Evolutionary conservation across 1,140 invertebrate genomes (phyloP).

Genomic region (Acromyrmex heyeri): DNA sequence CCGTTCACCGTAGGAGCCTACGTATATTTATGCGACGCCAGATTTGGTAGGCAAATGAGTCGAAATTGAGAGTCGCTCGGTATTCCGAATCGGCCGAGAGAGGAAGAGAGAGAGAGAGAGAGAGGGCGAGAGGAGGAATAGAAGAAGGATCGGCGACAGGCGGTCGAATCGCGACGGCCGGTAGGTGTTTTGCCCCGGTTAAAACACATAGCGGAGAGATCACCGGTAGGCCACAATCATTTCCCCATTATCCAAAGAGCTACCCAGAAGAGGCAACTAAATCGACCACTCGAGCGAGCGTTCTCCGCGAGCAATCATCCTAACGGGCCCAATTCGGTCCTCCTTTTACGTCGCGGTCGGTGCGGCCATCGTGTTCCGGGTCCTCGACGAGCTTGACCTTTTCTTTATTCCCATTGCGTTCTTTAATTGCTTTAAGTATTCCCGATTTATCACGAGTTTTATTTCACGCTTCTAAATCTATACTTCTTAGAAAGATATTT

Average conservation of each 20-base stretch:
- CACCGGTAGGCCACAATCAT: conserved; percentile 76
- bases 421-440: conserved; percentile 39
- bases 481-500: conserved; percentile 11
- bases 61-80: conserved; percentile 77
- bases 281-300: conserved; percentile 60
- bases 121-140: conserved; percentile 12
- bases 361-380: conserved; percentile 7
- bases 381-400: conserved; percentile 52
- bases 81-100: conserved; percentile 30
- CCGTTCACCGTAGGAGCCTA: conserved; percentile 65
- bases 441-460: conserved; percentile 6
- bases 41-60: conserved; percentile 81
- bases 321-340: conserved; percentile 68
- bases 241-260: conserved; percentile 72
- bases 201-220: conserved; percentile 69
- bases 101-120: neutral
- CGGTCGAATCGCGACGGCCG: conserved; percentile 40
- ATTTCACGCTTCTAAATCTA: neutral
- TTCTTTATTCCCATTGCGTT: conserved; percentile 31
- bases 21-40: conserved; percentile 72
- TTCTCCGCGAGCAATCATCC: conserved; percentile 52
- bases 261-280: conserved; percentile 60
- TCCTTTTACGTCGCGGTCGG: conserved; percentile 53
- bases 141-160: conserved; percentile 52
- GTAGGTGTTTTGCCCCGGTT: conserved; percentile 62